These are phyloP conservation scores for Nycticryphes semicollaris DNA, from an alignment of 2,113 vertebrate species.

Conservation along the genomic window DNA sequence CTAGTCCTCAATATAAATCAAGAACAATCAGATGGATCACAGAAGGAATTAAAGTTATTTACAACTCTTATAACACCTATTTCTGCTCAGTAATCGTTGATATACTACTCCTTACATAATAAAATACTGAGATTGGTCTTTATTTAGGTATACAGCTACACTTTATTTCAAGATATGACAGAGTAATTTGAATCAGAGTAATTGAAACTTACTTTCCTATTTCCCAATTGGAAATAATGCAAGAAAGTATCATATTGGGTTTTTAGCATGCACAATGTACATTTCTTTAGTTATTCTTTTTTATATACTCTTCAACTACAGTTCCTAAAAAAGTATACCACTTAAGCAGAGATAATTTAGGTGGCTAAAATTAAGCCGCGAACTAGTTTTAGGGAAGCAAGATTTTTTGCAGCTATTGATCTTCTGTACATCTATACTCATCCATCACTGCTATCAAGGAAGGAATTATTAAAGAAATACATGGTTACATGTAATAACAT, in stretches of 20 bases:
- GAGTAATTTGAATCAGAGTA: background rate
- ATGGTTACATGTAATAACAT: background rate
- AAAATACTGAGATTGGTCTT: background rate
- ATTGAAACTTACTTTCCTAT: background rate
- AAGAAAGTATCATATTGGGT: background rate
- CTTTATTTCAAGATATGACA: background rate
- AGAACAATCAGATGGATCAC: background rate
- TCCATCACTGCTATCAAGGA: background rate
- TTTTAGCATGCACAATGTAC: background rate
- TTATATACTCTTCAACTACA: background rate
- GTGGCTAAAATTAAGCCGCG: background rate
- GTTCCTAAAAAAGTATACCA: background rate
- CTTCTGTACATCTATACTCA: background rate
- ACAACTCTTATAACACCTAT: background rate
- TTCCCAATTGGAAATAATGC: background rate
- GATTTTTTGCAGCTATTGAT: background rate
- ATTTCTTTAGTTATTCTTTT: background rate
- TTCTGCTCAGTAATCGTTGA: background rate
- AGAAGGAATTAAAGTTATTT: background rate
- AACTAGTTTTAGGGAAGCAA: background rate
- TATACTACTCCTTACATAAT: background rate
- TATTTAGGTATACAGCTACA: background rate
- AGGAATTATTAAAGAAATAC: background rate
- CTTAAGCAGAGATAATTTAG: background rate
- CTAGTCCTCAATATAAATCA: background rate